Conservation (phyloP, 1,140 invertebrate species). For the Brachionus angularis region DNA sequence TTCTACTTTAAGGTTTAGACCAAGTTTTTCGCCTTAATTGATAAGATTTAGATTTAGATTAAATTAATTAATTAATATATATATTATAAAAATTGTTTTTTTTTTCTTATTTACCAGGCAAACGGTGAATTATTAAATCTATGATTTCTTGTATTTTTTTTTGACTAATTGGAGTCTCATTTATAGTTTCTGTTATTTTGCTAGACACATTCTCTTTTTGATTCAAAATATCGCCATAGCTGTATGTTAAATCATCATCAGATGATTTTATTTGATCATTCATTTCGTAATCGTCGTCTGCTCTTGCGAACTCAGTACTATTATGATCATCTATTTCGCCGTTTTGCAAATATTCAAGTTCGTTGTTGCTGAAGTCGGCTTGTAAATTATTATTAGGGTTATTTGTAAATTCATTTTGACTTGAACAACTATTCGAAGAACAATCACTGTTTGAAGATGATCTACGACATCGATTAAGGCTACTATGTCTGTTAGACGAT, state of each 20-base stretch:
- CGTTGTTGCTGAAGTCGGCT: conserved; percentile 6
- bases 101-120: no score
- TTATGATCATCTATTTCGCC: no score
- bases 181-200: not conserved
- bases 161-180: not conserved
- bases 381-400: conserved; percentile 7
- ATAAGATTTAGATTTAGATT: no score
- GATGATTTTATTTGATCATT: conserved; percentile 30
- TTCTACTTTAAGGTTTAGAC: conserved; percentile 28
- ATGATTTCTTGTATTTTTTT: not conserved
- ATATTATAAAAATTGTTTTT: no score
- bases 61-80: no score
- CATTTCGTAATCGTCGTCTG: conserved; percentile 29
- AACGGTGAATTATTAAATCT: conserved; percentile 25
- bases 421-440: no score
- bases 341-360: no score
- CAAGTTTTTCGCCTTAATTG: conserved; percentile 2
- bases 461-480: no score
- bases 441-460: no score
- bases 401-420: no score
- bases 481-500: no score
- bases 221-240: conserved; percentile 25
- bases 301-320: conserved; percentile 33
- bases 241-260: conserved; percentile 19
- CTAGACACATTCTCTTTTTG: not conserved